Percentiles rank a stretch among this genome's conserved stretches.
phyloP scores from a whole-genome alignment of 2,797 vertebrate species.

The Ctenopoma multispine region DNA sequence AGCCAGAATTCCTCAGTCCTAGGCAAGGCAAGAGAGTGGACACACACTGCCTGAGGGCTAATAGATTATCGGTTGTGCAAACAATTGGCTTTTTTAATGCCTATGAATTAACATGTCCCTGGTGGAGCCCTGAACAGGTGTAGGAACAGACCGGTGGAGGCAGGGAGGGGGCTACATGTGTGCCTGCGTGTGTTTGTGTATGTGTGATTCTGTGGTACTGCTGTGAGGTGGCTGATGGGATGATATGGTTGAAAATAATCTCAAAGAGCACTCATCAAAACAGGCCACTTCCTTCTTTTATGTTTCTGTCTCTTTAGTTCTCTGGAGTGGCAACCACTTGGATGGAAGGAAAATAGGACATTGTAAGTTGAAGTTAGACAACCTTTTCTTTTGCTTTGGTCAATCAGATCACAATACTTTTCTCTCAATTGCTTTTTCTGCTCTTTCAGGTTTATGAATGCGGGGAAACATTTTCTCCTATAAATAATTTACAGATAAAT shows the following conservation, averaged over 20 bases:
- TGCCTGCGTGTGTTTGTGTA: slow-evolving; percentile 33
- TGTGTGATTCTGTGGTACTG: slow-evolving; percentile 50
- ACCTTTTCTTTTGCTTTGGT: slow-evolving; percentile 81
- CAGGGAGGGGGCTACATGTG: slow-evolving; percentile 68
- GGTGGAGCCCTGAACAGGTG: slow-evolving; percentile 83
- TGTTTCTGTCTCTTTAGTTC: slow-evolving; percentile 87
- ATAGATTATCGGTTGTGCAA: slow-evolving; percentile 87
- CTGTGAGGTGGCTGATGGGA: slow-evolving; percentile 65
- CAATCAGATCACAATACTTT: slow-evolving; percentile 64
- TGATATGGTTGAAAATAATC: slow-evolving; percentile 77
- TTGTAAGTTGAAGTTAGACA: slow-evolving; percentile 85
- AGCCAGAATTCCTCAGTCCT: slow-evolving; percentile 82
- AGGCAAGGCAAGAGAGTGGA: slow-evolving; percentile 79
- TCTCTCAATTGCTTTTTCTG: slow-evolving; percentile 50
- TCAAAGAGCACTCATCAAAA: slow-evolving; percentile 84
- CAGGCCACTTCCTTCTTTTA: slow-evolving; percentile 82
- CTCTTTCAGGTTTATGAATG: slow-evolving; percentile 43
- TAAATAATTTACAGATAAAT: slow-evolving; percentile 67
- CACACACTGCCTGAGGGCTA: slow-evolving; percentile 82
- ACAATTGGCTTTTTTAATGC: slow-evolving; percentile 88
- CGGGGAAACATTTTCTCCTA: slow-evolving; percentile 35
- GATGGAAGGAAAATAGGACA: slow-evolving; percentile 88
- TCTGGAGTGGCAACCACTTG: slow-evolving; percentile 87
- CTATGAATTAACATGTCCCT: slow-evolving; percentile 88
- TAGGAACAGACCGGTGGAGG: slow-evolving; percentile 81